Evolutionary conservation across 2,797 vertebrate species (phyloP).

Genomic region (Phrynocephalus vlangalii): DNA sequence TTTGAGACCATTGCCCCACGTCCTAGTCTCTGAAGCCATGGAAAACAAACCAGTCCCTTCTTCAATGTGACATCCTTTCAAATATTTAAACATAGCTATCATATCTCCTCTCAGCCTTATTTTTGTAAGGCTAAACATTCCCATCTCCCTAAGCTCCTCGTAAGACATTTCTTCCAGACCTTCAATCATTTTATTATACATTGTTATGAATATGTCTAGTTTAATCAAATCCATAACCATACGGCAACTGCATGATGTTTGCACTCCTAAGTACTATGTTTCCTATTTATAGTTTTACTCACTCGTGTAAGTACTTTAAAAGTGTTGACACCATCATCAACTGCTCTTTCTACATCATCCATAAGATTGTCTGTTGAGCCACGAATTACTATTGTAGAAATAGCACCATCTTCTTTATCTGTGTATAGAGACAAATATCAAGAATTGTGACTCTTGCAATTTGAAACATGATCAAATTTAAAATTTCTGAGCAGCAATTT

Average conservation of each 20-base stretch:
- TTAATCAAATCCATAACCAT: no score
- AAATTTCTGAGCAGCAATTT: neutral
- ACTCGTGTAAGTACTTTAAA: constrained; percentile 97
- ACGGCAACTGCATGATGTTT: neutral
- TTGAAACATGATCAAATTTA: neutral
- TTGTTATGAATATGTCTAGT: no score
- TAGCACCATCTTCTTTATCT: constrained; percentile 95
- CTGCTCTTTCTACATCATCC: constrained; percentile 96
- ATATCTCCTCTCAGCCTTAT: no score
- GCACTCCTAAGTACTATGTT: neutral
- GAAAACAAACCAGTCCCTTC: no score
- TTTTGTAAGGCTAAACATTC: no score
- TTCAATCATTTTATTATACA: no score
- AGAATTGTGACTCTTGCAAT: neutral
- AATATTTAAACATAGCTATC: no score
- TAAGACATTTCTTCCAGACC: no score
- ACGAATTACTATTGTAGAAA: constrained; percentile 94
- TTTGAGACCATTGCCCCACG: no score
- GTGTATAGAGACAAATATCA: constrained; percentile 32
- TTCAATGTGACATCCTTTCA: no score
- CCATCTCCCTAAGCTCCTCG: no score
- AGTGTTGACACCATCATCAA: constrained; percentile 97
- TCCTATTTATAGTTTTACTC: constrained; percentile 57
- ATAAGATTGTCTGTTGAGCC: constrained; percentile 98
- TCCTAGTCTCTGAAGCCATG: no score